phyloP scores from a whole-genome alignment of 2,888 invertebrate species.

The Conistra vaccinii region DNA sequence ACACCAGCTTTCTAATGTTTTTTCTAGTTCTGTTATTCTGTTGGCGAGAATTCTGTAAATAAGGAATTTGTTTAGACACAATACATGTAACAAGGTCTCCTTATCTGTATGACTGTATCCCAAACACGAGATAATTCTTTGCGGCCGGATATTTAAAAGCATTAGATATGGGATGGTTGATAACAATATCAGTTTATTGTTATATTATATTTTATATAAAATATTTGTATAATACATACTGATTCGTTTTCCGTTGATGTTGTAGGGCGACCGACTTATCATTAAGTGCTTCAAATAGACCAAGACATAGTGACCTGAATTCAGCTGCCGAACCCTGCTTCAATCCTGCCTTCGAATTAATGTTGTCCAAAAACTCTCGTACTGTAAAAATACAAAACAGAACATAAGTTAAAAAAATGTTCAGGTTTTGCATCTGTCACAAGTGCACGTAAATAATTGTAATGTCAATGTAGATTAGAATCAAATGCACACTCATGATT shows the following conservation, averaged over 20 bases:
- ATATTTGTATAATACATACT: conserved; percentile 85
- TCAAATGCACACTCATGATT: background rate
- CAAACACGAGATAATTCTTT: conserved; percentile 20
- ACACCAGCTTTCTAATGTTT: conserved; percentile 92
- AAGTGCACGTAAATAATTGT: background rate
- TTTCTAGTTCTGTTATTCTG: conserved; percentile 95
- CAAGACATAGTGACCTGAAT: conserved; percentile 94
- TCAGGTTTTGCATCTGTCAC: background rate
- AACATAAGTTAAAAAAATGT: background rate
- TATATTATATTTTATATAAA: background rate
- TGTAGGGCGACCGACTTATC: conserved; percentile 96
- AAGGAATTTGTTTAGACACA: conserved; percentile 8
- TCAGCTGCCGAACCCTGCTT: conserved; percentile 92
- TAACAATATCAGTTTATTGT: conserved; percentile 16
- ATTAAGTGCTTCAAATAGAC: conserved; percentile 95
- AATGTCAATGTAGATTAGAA: background rate
- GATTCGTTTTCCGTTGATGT: conserved; percentile 96
- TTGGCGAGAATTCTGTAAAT: conserved; percentile 94
- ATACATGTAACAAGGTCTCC: background rate
- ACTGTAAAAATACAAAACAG: conserved; percentile 87
- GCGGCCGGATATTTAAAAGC: conserved; percentile 30
- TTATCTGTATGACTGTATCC: conserved; percentile 17
- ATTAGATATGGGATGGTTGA: conserved; percentile 29
- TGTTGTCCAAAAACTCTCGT: conserved; percentile 93
- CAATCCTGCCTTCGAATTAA: conserved; percentile 84